These are phyloP conservation scores for Cheilosia variabilis DNA, from an alignment of 2,888 invertebrate species.

Conservation along the genomic window DNA sequence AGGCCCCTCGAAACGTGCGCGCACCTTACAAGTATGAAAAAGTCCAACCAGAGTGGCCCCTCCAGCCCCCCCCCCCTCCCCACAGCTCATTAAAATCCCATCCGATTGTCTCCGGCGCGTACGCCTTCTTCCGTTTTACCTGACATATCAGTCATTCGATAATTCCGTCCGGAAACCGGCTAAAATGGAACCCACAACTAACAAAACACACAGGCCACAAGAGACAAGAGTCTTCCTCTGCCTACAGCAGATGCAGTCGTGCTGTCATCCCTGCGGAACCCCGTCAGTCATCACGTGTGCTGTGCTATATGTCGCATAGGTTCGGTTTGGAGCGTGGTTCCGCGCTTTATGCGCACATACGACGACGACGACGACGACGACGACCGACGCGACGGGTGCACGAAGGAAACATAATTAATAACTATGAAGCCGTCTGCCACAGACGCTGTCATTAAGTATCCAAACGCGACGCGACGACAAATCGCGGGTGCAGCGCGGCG, in stretches of 20 bases:
- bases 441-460: conserved; percentile 72
- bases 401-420: conserved; percentile 75
- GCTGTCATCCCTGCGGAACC: conserved; percentile 57
- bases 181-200: conserved; percentile 64
- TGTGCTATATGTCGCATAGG: conserved; percentile 62
- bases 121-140: conserved; percentile 73
- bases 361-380: no score
- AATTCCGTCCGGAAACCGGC: conserved; percentile 73
- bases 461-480: conserved; percentile 41
- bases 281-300: conserved; percentile 46
- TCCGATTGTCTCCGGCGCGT: conserved; percentile 71
- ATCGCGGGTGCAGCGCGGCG: conserved; percentile 39
- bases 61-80: no score
- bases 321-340: conserved; percentile 37
- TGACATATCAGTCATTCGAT: conserved; percentile 72
- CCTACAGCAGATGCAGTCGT: conserved; percentile 44
- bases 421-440: conserved; percentile 71
- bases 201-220: background rate
- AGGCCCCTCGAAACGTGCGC: conserved; percentile 50
- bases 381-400: conserved; percentile 67
- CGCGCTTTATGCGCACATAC: conserved; percentile 52
- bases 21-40: conserved; percentile 51
- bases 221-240: conserved; percentile 43
- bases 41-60: conserved; percentile 18
- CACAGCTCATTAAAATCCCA: conserved; percentile 73